Evolutionary conservation across 2,888 invertebrate species (phyloP), one percentile per base, ranked within the genome.

Genomic region (Heliconius charithonia): DNA sequence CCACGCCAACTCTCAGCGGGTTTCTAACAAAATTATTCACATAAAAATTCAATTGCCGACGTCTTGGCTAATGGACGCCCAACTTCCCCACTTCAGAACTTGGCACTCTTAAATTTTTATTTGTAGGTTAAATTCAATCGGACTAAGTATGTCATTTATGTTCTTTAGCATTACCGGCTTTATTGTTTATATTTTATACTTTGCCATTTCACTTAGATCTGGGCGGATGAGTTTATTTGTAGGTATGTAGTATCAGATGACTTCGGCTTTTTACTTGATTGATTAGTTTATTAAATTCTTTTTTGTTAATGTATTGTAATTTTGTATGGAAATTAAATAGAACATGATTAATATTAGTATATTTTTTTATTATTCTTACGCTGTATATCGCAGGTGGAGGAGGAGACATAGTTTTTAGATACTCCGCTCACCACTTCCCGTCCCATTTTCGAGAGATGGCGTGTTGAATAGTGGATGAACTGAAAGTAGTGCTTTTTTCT

Each of bases 131-230:
- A 87, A 89, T 85, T 87, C 86, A 86, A 88, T 89, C 88, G 85
- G 83, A 83, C 86, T 86, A 87, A 88, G 87, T 86, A 86, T 83
- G 84, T 83, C 85, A 84, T 84, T 86, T 87, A 87, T 85, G 85
- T 86, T 87, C 85, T 85, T 83, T 87, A 85, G 85, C 82, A 87
- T 89, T 89, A 87, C 82, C 83, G 84, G 85, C 86, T 89, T 87
- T 87, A 85, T 86, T 37, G 32, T 37, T 37, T 37, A 37, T 37
- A 37, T 37, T 37, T 84, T 85, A 83, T 87, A 85, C 84, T 88
- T 88, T 86, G 86, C 85, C 86, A 84, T 79, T 83, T 83, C n/a
- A n/a, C n/a, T n/a, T 78, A 80, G 80, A 79, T 80, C 76, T 67
- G 76, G 79, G 59, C 59, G 56, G 56, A 51, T 66, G 73, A 75